Evolutionary conservation across 2,113 vertebrate species (phyloP).

Genomic region (Cyprinodon tularosa): DNA sequence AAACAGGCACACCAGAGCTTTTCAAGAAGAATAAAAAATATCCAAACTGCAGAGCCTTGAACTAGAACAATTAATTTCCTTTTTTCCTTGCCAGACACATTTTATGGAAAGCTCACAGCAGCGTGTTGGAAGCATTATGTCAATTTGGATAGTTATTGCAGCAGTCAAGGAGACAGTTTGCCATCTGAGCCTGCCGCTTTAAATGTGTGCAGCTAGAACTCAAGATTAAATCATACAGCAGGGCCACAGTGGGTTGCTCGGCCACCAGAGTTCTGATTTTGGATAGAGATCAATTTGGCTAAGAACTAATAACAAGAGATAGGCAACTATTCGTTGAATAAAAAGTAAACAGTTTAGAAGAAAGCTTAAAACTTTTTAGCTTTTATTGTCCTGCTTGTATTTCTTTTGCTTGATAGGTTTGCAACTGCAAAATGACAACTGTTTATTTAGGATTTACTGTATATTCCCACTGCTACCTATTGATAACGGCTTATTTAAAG

Average conservation of each 20-base stretch:
- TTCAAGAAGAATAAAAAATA: slow-evolving; percentile 25
- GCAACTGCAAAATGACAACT: slow-evolving; percentile 2
- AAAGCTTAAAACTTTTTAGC: slow-evolving; percentile 13
- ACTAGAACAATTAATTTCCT: slow-evolving; percentile 17
- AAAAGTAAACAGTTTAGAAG: slow-evolving; percentile 24
- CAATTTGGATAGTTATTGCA: slow-evolving; percentile 24
- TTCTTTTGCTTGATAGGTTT: slow-evolving; percentile 4
- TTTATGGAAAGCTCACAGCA: slow-evolving; percentile 25
- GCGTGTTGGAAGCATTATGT: slow-evolving; percentile 23
- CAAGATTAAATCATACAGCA: slow-evolving; percentile 10
- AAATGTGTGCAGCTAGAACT: slow-evolving; percentile 9
- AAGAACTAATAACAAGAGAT: slow-evolving; percentile 42
- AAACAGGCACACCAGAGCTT: slow-evolving; percentile 13
- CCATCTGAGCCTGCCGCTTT: slow-evolving; percentile 31
- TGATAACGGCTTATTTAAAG: slow-evolving; percentile 2
- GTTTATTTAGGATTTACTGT: neutral
- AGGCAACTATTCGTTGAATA: slow-evolving; percentile 42
- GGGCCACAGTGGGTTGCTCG: slow-evolving; percentile 2
- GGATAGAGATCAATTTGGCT: slow-evolving; percentile 28
- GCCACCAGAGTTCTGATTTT: slow-evolving; percentile 25
- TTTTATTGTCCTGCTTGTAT: slow-evolving; percentile 11
- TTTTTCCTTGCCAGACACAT: neutral
- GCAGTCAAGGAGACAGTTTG: slow-evolving; percentile 24
- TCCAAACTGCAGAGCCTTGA: slow-evolving; percentile 11
- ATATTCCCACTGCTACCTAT: neutral